Percentiles rank a stretch among this genome's conserved stretches.
Conservation (phyloP, 2,113 vertebrate species). For the Oreochromis niloticus region DNA sequence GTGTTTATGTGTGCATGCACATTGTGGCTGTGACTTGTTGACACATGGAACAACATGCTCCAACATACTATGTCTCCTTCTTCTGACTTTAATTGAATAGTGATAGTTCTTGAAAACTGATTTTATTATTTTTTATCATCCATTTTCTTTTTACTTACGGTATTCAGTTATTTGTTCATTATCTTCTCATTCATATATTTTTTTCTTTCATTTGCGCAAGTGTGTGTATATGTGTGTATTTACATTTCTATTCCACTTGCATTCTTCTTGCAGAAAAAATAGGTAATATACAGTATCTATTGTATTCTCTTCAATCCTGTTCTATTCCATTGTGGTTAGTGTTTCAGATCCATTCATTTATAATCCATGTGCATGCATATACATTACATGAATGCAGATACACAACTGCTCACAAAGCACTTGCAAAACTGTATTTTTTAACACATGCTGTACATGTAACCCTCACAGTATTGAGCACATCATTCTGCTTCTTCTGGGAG, state of each 20-base stretch:
- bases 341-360: background rate
- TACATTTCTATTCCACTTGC: background rate
- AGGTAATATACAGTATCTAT: background rate
- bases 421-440: background rate
- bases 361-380: background rate
- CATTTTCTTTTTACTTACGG: background rate
- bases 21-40: background rate
- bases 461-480: conserved; percentile 9
- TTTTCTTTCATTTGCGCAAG: background rate
- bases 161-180: background rate
- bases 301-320: background rate
- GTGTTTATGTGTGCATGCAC: background rate
- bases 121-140: background rate
- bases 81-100: background rate
- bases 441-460: background rate
- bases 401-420: background rate
- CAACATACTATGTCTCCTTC: background rate
- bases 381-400: background rate
- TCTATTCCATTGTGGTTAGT: background rate
- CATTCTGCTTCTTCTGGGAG: conserved; percentile 10
- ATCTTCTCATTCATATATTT: background rate
- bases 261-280: background rate
- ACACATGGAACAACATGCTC: background rate
- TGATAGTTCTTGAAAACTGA: background rate
- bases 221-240: background rate